Percentiles rank a stretch among this genome's conserved stretches.
These are phyloP conservation scores for Molorchus minor DNA, from an alignment of 2,888 invertebrate genomes.

Conservation along the genomic window DNA sequence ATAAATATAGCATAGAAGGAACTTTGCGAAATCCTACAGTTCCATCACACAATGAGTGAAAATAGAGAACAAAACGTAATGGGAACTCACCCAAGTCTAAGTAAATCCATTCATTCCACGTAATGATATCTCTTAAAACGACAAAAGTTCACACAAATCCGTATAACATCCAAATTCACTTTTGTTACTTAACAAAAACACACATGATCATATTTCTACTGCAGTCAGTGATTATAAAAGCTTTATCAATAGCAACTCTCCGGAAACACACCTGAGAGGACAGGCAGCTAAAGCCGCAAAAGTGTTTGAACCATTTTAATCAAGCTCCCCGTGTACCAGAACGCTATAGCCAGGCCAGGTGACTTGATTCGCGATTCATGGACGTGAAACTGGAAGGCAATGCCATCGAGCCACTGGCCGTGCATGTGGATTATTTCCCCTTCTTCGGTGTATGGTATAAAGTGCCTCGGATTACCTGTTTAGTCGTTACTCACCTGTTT, in stretches of 20 bases:
- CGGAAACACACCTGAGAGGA: conserved; percentile 21
- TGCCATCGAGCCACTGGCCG: conserved; percentile 37
- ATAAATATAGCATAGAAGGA: not conserved
- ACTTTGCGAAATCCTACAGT: conserved; percentile 12
- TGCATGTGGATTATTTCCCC: conserved; percentile 36
- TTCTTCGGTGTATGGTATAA: conserved; percentile 29
- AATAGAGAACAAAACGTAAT: conserved; percentile 3
- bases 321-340: conserved; percentile 10
- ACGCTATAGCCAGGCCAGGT: conserved; percentile 32
- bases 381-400: conserved; percentile 34
- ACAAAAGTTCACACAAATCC: conserved; percentile 19
- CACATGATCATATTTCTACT: not conserved
- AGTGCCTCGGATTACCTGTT: conserved; percentile 31
- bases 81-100: conserved; percentile 21
- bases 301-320: conserved; percentile 22
- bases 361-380: conserved; percentile 37
- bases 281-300: conserved; percentile 18
- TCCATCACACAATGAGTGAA: conserved; percentile 6
- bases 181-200: conserved; percentile 12
- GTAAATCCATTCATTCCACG: conserved; percentile 19
- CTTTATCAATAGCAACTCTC: conserved; percentile 17
- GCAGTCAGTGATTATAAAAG: conserved; percentile 1
- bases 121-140: conserved; percentile 1
- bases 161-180: conserved; percentile 15
- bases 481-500: conserved; percentile 22